Evolutionary conservation across 1,140 invertebrate species (phyloP).

Genomic region (Drosophila jambulina): DNA sequence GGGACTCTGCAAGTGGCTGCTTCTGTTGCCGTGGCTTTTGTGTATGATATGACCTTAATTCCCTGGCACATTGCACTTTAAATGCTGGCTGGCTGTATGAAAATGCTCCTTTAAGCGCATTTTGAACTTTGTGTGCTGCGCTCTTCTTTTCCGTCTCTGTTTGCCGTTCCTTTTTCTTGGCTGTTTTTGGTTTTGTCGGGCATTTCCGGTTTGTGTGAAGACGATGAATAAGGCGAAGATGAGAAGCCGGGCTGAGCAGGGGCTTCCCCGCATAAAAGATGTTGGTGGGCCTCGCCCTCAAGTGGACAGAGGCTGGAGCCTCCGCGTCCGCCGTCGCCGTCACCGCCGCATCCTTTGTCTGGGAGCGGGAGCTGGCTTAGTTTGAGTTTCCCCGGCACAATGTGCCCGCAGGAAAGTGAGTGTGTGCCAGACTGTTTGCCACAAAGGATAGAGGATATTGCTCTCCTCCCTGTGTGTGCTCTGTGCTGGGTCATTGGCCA

Average conservation of each 20-base stretch:
- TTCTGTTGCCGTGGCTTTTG: constrained; percentile 40
- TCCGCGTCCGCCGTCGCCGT: neutral
- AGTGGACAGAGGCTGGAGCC: constrained; percentile 32
- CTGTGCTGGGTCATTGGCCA: constrained; percentile 65
- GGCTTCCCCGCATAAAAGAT: constrained; percentile 33
- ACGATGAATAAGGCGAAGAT: constrained; percentile 39
- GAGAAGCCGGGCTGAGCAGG: constrained; percentile 31
- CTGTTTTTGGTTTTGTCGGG: constrained; percentile 46
- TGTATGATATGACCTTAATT: constrained; percentile 78
- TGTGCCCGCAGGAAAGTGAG: constrained; percentile 73
- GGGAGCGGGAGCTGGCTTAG: constrained; percentile 37
- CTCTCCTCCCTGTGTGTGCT: constrained; percentile 31
- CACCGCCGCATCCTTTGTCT: constrained; percentile 55
- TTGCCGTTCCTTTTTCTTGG: neutral
- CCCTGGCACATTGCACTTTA: constrained; percentile 76
- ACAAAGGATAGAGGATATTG: constrained; percentile 60
- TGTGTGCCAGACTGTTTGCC: constrained; percentile 45
- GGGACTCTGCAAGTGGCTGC: neutral
- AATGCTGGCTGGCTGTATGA: constrained; percentile 40
- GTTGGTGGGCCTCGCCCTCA: constrained; percentile 36
- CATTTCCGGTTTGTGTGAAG: constrained; percentile 71
- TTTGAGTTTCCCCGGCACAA: constrained; percentile 38
- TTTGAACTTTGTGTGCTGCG: constrained; percentile 63
- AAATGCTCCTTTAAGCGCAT: constrained; percentile 64
- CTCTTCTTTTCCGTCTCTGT: constrained; percentile 3